Evolutionary conservation across 2,113 vertebrate species (phyloP).

Genomic region (Callocephalon fimbriatum): DNA sequence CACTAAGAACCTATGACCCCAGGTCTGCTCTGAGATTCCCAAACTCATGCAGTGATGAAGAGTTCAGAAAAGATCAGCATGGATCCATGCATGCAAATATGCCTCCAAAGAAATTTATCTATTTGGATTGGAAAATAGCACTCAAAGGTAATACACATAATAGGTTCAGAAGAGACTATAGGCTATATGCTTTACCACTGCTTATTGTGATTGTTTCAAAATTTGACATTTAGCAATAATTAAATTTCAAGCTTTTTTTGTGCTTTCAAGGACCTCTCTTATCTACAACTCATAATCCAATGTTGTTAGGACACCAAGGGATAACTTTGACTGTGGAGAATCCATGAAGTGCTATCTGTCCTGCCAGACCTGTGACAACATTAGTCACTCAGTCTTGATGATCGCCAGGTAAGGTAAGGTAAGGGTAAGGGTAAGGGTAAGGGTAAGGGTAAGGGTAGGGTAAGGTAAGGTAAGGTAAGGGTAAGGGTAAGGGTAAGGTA

Average conservation of each 20-base stretch:
- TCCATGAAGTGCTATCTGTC: background rate
- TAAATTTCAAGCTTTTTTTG: background rate
- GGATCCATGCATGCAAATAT: background rate
- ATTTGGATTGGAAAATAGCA: background rate
- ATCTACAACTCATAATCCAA: background rate
- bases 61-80: background rate
- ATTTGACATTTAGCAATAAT: background rate
- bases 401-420: background rate
- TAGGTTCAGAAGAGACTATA: background rate
- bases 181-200: background rate
- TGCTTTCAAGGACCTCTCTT: background rate
- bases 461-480: background rate
- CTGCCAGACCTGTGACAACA: background rate
- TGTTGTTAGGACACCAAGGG: background rate
- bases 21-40: background rate
- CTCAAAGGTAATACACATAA: background rate
- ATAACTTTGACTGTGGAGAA: background rate
- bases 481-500: background rate
- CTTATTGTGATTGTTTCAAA: background rate
- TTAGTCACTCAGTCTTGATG: background rate
- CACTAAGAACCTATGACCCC: accelerated
- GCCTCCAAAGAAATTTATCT: background rate
- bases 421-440: background rate
- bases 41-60: background rate
- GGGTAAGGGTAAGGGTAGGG: background rate